Percentiles rank a stretch among this genome's conserved stretches.
These are phyloP conservation scores for Encarsia formosa DNA, from an alignment of 2,888 invertebrate species.

Conservation along the genomic window DNA sequence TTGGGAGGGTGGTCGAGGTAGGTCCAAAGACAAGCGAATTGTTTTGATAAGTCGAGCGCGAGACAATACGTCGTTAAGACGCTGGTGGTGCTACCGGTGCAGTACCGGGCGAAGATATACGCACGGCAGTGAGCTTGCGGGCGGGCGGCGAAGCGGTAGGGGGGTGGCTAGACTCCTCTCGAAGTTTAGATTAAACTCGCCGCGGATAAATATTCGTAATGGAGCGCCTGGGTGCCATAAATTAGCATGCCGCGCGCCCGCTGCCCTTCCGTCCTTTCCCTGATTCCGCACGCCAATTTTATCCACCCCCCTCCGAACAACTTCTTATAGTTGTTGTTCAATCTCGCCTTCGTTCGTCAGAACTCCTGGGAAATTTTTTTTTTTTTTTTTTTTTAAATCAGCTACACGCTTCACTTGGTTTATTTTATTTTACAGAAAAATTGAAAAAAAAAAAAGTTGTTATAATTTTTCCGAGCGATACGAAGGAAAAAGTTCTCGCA, in stretches of 20 bases:
- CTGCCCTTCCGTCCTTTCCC: constrained; percentile 41
- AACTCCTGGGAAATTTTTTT: constrained; percentile 17
- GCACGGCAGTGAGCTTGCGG: background rate
- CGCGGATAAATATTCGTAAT: constrained; percentile 53
- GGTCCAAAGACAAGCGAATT: no score
- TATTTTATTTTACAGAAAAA: no score
- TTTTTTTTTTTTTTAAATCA: constrained; percentile 26
- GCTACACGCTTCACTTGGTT: no score
- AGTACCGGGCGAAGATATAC: constrained; percentile 1
- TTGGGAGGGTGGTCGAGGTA: no score
- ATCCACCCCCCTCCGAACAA: no score
- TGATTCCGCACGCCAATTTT: constrained; percentile 37
- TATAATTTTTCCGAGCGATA: no score
- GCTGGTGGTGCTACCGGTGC: constrained; percentile 23
- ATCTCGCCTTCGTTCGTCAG: constrained; percentile 22
- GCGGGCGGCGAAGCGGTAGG: background rate
- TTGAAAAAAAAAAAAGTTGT: no score
- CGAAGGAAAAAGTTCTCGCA: no score
- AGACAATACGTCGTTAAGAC: constrained; percentile 52
- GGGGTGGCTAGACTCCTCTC: constrained; percentile 31
- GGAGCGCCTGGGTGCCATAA: constrained; percentile 52
- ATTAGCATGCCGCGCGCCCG: constrained; percentile 50
- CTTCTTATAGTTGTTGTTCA: no score
- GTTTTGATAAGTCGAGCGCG: constrained; percentile 49
- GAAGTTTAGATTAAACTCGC: constrained; percentile 53